Evolutionary conservation across 2,797 vertebrate genomes (phyloP), one percentile per base, ranked within the genome.

Genomic region (Crax fasciolata): DNA sequence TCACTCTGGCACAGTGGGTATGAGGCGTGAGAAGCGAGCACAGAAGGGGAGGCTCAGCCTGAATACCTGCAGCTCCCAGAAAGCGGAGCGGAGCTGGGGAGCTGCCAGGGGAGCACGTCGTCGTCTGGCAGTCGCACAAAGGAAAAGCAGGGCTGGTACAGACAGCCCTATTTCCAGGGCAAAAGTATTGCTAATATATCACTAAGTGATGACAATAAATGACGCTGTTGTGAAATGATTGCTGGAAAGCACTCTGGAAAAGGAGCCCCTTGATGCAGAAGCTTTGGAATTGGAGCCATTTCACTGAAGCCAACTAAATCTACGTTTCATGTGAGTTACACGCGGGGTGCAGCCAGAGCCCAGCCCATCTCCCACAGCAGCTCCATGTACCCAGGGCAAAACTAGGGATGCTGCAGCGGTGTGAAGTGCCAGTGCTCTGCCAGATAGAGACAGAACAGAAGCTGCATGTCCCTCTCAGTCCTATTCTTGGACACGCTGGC

Each of bases 181-280:
- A 94, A 6, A 13, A 63, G 88, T 66, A 23, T 35, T 79, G 68
- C 61, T 78, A 30, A 58, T 55, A 16, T 70, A 51, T 85, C 72
- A 4, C 30, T 44, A 62, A 91, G 46, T 7, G 27, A 32, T 43
- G 92, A 87, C 77, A 62, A 38, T 44, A 78, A 81, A 84, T 39
- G 25, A 62, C 71, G 68, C 43, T 88, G 73, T 49, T 95, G 52
- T 82, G 54, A 87, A 51, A 32, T 8, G 94, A 59, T 73, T 79
- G 51, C 55, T 74, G 85, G 68, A 74, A 89, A 77, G 63, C 0
- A 18, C 82, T 76, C 73, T 94, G 84, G 79, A 82, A 32, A 70
- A 75, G 62, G 70, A 90, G 70, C 23, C 84, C 91, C 85, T 94
- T 59, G 51, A 58, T 96, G 46, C 74, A 70, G 72, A 77, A 90